Conservation (phyloP, 2,888 invertebrate species). For the Hemithea aestivaria region DNA sequence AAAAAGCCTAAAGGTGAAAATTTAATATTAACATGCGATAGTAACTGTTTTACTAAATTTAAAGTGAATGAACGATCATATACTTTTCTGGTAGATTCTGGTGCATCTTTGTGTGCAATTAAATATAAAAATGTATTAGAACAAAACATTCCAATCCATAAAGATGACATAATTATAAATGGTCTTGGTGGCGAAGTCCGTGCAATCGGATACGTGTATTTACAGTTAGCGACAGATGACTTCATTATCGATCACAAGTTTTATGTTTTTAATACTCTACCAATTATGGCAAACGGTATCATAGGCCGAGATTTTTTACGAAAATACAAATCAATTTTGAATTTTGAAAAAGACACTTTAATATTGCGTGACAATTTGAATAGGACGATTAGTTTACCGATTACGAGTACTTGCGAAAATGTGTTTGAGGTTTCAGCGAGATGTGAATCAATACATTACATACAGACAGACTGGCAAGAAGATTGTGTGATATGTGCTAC, state of each 20-base stretch:
- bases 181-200: slow-evolving; percentile 6
- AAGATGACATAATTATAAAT: neutral
- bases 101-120: neutral
- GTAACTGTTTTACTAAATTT: neutral
- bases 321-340: slow-evolving; percentile 12
- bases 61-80: neutral
- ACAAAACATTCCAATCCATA: slow-evolving; percentile 1
- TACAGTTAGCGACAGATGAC: neutral
- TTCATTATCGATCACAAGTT: slow-evolving; percentile 1
- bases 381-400: neutral
- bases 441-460: slow-evolving; percentile 19
- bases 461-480: slow-evolving; percentile 8
- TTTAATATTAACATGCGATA: neutral
- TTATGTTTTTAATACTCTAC: slow-evolving; percentile 10
- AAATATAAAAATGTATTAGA: neutral
- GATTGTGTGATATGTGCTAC: slow-evolving; percentile 21
- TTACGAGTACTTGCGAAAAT: neutral
- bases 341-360: slow-evolving; percentile 12
- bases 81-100: slow-evolving; percentile 1
- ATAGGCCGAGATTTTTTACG: slow-evolving; percentile 23
- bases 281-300: slow-evolving; percentile 13
- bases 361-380: neutral
- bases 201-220: slow-evolving; percentile 4
- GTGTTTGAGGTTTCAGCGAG: slow-evolving; percentile 16
- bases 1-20: neutral